Percentiles rank a stretch among this genome's conserved stretches.
Conservation (phyloP, 2,113 vertebrate genomes). For the Callionymus lyra region DNA sequence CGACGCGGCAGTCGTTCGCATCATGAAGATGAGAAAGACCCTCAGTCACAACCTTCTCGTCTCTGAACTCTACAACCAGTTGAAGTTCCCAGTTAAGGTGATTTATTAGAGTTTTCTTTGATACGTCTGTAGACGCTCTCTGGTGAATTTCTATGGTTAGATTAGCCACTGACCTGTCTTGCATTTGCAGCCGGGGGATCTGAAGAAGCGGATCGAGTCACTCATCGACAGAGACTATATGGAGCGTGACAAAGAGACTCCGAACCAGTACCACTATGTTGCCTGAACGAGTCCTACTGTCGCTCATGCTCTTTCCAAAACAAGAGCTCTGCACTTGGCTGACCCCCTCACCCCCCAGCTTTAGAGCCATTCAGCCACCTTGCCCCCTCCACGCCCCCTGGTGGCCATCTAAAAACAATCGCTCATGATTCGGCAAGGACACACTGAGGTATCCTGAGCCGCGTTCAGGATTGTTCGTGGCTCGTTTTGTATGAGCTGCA, state of each 20-base stretch:
- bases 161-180: neutral
- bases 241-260: constrained; percentile 93
- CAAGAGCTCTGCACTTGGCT: constrained; percentile 18
- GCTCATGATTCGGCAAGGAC: constrained; percentile 26
- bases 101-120: neutral
- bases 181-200: constrained; percentile 78
- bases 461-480: too few relatives aligned
- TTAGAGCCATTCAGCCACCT: constrained; percentile 34
- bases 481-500: constrained; percentile 18
- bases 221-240: constrained; percentile 98
- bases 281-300: constrained; percentile 67
- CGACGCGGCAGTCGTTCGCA: constrained; percentile 85
- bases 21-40: constrained; percentile 96
- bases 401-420: constrained; percentile 31
- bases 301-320: constrained; percentile 32
- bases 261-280: constrained; percentile 96
- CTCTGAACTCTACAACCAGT: constrained; percentile 88
- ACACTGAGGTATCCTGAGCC: constrained; percentile 27
- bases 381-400: constrained; percentile 42
- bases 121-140: neutral
- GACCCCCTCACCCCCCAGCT: constrained; percentile 16
- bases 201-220: constrained; percentile 95
- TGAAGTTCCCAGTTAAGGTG: constrained; percentile 96
- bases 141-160: too few relatives aligned
- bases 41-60: constrained; percentile 86